phyloP scores from a whole-genome alignment of 1,140 invertebrate genomes.

The Venustaconcha ellipsiformis region DNA sequence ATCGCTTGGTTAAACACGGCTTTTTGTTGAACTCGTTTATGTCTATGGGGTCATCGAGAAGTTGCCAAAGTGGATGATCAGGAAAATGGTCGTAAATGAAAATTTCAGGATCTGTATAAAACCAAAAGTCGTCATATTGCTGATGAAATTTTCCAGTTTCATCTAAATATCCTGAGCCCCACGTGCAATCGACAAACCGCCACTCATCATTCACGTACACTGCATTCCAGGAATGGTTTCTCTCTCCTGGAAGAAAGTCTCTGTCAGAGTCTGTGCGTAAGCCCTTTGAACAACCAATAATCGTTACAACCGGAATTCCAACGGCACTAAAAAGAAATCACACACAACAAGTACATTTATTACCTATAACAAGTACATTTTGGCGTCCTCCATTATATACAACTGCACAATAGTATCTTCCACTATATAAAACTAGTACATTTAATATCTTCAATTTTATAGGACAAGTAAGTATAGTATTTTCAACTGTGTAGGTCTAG shows the following conservation, averaged over 20 bases:
- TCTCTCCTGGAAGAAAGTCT: conserved; percentile 16
- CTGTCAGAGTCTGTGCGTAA: conserved; percentile 24
- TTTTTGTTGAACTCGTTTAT: conserved; percentile 32
- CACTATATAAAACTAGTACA: too few relatives aligned
- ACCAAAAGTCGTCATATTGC: conserved; percentile 60
- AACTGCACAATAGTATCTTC: too few relatives aligned
- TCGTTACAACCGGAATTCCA: conserved; percentile 17
- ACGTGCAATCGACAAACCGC: conserved; percentile 63
- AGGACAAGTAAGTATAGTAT: too few relatives aligned
- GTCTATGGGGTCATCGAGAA: conserved; percentile 34
- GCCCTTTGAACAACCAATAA: conserved; percentile 29
- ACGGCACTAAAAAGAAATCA: conserved; percentile 15
- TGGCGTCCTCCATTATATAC: too few relatives aligned
- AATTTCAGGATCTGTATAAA: conserved; percentile 71
- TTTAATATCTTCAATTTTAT: too few relatives aligned
- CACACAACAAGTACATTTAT: too few relatives aligned
- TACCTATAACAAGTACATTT: too few relatives aligned
- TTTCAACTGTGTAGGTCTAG: too few relatives aligned
- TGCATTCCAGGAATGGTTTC: conserved; percentile 49
- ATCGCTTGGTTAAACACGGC: conserved; percentile 23
- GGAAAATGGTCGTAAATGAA: conserved; percentile 71
- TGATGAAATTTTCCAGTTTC: conserved; percentile 20
- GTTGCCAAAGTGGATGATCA: conserved; percentile 34
- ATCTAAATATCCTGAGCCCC: conserved; percentile 64
- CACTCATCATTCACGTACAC: conserved; percentile 40